phyloP scores from a whole-genome alignment of 1,140 invertebrate genomes.

The Philopotamus ludificatus region DNA sequence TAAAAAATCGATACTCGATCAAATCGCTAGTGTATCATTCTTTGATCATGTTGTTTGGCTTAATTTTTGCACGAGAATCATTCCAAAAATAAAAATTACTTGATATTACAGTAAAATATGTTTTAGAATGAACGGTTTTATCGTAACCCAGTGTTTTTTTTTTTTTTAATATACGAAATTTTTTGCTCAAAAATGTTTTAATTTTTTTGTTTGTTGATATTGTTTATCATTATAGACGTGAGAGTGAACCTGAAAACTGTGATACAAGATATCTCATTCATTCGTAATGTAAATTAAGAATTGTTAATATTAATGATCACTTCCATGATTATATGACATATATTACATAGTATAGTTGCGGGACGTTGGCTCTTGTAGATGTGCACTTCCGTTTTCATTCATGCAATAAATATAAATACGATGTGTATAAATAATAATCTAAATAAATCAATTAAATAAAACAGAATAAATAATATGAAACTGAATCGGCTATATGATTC shows the following conservation, averaged over 20 bases:
- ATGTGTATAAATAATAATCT: too few relatives aligned
- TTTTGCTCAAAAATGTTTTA: background rate
- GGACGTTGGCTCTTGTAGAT: background rate
- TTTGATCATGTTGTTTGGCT: too few relatives aligned
- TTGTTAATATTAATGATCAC: background rate
- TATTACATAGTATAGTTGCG: background rate
- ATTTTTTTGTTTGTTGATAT: background rate
- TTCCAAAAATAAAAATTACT: background rate
- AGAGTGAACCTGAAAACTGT: background rate
- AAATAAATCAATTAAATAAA: too few relatives aligned
- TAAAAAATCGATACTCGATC: too few relatives aligned
- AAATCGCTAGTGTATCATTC: too few relatives aligned
- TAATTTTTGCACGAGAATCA: background rate
- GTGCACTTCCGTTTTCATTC: too few relatives aligned
- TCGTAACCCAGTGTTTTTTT: background rate
- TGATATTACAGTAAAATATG: background rate
- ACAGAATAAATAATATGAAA: too few relatives aligned
- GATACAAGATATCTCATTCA: background rate
- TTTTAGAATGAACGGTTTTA: background rate
- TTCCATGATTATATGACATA: too few relatives aligned
- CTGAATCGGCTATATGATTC: too few relatives aligned
- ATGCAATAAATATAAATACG: too few relatives aligned
- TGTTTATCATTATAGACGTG: background rate
- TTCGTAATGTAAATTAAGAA: background rate
- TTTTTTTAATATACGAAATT: background rate